phyloP scores from a whole-genome alignment of 2,113 vertebrate genomes.

The Catharus fuscescens region DNA sequence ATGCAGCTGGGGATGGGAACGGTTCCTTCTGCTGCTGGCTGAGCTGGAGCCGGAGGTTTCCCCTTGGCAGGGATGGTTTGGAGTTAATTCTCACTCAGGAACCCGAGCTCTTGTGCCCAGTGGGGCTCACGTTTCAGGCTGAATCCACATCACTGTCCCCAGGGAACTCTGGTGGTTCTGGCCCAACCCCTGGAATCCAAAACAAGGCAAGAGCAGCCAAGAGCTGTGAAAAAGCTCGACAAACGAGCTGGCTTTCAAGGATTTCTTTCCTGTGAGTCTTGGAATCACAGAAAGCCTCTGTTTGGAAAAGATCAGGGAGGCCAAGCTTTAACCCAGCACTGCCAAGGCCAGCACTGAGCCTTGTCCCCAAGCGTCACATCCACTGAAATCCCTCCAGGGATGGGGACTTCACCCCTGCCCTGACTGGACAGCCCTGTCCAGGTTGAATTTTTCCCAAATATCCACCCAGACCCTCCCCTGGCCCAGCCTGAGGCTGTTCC shows the following conservation, averaged over 20 bases:
- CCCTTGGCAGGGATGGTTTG: neutral
- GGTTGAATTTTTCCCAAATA: accelerated
- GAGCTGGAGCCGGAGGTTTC: neutral
- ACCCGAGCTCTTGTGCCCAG: neutral
- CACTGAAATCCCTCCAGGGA: neutral
- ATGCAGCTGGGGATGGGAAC: neutral
- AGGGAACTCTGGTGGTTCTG: neutral
- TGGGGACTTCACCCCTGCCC: neutral
- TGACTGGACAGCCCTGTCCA: neutral
- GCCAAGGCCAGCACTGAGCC: accelerated
- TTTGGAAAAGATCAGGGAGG: neutral
- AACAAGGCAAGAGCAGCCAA: neutral
- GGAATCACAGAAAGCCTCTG: neutral
- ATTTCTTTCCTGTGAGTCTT: neutral
- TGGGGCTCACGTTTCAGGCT: neutral
- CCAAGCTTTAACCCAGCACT: neutral
- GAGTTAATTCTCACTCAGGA: neutral
- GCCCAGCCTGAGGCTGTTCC: neutral
- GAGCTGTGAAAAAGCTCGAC: neutral
- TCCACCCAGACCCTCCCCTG: neutral
- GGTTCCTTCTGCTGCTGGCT: neutral
- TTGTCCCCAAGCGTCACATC: neutral
- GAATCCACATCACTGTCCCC: neutral
- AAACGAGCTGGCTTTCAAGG: accelerated
- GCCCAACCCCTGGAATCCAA: neutral